Base-by-base conservation (phyloP, 2,113 vertebrate genomes). In the Anthoscopus minutus region DNA sequence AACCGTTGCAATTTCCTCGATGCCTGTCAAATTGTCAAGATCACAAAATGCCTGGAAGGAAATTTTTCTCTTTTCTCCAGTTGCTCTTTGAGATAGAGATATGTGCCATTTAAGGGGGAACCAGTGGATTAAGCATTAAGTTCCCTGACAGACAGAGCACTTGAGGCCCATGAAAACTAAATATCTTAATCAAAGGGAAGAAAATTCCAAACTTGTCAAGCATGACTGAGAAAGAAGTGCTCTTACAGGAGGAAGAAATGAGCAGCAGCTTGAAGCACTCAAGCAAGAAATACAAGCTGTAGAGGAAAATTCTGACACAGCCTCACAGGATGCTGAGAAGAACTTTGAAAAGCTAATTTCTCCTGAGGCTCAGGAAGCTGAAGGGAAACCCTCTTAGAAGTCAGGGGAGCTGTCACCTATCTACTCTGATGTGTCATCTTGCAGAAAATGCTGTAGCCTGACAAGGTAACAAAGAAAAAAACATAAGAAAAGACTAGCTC, bases 141-240 rank as follows among this genome's bases (percentile, higher is more conserved):
- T 42, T 80, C 50, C 66, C 71, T 80, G 84, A 73, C 78, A 77
- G 89, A 66, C 58, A 76, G 31, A 69, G 50, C 70, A 51, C 81
- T 87, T 85, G 78, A 82, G 42, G n/a, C 45, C 50, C 50, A 69
- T 56, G 61, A 17, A 80, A 69, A 30, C 35, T 65, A 91, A 48
- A 85, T 7, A 19, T 56, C 65, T 81, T 67, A 19, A 62, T 73
- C 51, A 85, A 76, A 89, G 66, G 80, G 73, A 95, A 89, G 70
- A 78, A 54, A 80, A 91, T 81, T 89, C 62, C 81, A 92, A 89
- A 85, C 31, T 85, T 80, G 54, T 76, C 93, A 87, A 71, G 69
- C 16, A 0, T 58, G 60, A 64, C 15, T 50, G 66, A 85, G 58
- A 61, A 94, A 65, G 51, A 85, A 89, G 54, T 35, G 66, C 69